These are phyloP conservation scores for Ptycholaimellus sp. DNA, from an alignment of 2,888 invertebrate genomes.

Conservation along the genomic window DNA sequence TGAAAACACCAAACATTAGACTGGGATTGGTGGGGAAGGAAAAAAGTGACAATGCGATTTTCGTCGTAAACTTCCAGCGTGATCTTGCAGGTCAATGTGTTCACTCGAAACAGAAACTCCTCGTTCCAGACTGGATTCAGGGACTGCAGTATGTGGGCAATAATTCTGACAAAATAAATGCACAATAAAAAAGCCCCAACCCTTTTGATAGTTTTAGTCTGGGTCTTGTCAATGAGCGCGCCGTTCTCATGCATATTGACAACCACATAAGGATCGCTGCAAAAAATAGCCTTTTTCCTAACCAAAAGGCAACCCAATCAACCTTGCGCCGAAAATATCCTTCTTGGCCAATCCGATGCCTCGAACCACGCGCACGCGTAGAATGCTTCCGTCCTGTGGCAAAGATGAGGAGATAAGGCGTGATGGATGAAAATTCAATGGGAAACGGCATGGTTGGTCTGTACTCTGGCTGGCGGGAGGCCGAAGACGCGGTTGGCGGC, in stretches of 20 bases:
- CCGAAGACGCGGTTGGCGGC: no score
- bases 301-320: no score
- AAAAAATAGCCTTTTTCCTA: no score
- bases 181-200: slow-evolving; percentile 31
- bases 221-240: slow-evolving; percentile 59
- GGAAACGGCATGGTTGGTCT: no score
- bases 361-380: slow-evolving; percentile 58
- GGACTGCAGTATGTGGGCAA: slow-evolving; percentile 43
- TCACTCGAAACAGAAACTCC: slow-evolving; percentile 81
- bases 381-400: slow-evolving; percentile 71
- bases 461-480: no score
- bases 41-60: slow-evolving; percentile 47
- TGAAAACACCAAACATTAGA: slow-evolving; percentile 16
- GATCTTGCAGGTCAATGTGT: slow-evolving; percentile 68
- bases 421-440: no score
- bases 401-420: no score
- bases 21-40: background rate
- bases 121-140: slow-evolving; percentile 91
- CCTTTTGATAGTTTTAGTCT: slow-evolving; percentile 87
- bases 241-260: slow-evolving; percentile 46
- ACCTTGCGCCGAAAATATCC: slow-evolving; percentile 94
- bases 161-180: slow-evolving; percentile 2
- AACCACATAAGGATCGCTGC: slow-evolving; percentile 90
- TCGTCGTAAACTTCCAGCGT: slow-evolving; percentile 58
- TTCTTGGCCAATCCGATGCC: slow-evolving; percentile 82